phyloP scores from a whole-genome alignment of 2,113 vertebrate genomes.

The Agelaius phoeniceus region DNA sequence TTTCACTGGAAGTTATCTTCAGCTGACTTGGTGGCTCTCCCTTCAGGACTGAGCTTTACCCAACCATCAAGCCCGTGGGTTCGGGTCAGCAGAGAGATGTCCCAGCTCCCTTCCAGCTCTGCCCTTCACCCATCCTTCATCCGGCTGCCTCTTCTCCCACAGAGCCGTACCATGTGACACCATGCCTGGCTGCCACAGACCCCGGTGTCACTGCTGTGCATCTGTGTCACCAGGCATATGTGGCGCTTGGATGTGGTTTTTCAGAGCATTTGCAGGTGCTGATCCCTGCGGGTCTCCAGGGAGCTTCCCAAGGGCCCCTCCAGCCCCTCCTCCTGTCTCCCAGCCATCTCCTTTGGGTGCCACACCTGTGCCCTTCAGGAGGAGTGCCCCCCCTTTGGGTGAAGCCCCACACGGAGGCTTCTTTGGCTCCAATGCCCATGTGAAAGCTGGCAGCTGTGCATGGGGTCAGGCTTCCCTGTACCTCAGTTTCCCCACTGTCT shows the following conservation, averaged over 20 bases:
- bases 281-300: rapidly evolving
- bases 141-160: not conserved
- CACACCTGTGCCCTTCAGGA: not conserved
- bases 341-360: not conserved
- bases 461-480: rapidly evolving
- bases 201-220: rapidly evolving
- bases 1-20: not conserved
- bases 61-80: rapidly evolving
- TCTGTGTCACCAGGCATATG: rapidly evolving
- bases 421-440: not conserved
- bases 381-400: rapidly evolving
- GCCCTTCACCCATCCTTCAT: not conserved
- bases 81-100: not conserved
- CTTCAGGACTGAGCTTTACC: not conserved
- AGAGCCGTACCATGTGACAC: rapidly evolving
- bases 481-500: not conserved
- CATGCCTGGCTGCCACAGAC: not conserved
- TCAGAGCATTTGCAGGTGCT: not conserved
- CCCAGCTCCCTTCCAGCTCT: not conserved
- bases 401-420: rapidly evolving
- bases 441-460: not conserved
- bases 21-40: not conserved
- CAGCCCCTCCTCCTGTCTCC: not conserved
- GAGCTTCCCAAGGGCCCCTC: rapidly evolving
- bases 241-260: rapidly evolving